phyloP scores from a whole-genome alignment of 2,888 invertebrate species.

The Gortyna flavago region DNA sequence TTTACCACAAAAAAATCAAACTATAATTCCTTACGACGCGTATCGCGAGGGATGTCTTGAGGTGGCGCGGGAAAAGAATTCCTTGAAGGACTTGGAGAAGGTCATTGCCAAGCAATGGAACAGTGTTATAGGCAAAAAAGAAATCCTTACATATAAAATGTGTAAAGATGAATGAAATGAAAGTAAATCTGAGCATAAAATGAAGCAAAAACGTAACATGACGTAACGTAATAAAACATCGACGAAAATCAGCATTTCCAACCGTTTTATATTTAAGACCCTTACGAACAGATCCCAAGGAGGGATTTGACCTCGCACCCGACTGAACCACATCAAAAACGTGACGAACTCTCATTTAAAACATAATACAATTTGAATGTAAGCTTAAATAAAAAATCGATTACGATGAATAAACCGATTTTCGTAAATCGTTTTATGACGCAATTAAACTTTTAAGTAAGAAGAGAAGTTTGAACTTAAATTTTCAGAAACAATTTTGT shows the following conservation, averaged over 20 bases:
- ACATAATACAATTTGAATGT: constrained; percentile 49
- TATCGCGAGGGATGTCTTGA: background rate
- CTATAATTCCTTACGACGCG: background rate
- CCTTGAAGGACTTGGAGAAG: background rate
- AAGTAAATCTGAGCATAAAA: constrained; percentile 20
- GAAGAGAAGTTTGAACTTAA: constrained; percentile 48
- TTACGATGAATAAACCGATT: constrained; percentile 42
- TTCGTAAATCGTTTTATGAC: constrained; percentile 31
- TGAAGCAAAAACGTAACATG: constrained; percentile 6
- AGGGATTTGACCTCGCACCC: constrained; percentile 52
- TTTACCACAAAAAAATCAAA: background rate
- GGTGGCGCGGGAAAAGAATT: background rate
- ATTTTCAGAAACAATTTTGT: constrained; percentile 56
- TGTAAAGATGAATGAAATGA: background rate
- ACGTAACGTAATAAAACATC: constrained; percentile 27
- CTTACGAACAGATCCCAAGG: constrained; percentile 43
- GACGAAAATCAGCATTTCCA: constrained; percentile 41
- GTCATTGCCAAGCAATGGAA: background rate
- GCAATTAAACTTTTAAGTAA: constrained; percentile 39
- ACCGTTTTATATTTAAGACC: constrained; percentile 38
- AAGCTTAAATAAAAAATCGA: constrained; percentile 60
- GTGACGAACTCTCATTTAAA: constrained; percentile 51
- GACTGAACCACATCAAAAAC: constrained; percentile 53
- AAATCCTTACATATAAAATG: background rate
- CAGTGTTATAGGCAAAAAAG: background rate